Conservation (phyloP, 2,888 invertebrate species). For the Trisateles emortualis region DNA sequence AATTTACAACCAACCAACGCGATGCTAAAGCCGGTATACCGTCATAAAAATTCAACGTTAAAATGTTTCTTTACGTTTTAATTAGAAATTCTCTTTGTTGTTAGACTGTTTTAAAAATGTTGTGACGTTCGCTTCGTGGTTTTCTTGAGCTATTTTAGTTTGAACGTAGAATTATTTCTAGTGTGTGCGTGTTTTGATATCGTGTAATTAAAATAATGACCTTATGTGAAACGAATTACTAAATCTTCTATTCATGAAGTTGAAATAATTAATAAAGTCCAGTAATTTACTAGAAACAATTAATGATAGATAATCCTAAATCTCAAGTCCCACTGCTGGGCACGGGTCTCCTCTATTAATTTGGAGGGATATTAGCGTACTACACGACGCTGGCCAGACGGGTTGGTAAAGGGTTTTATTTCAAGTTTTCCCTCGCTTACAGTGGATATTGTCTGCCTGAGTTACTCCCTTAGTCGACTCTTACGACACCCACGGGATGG, state of each 20-base stretch:
- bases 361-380: too few species aligned
- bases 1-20: slow-evolving; percentile 63
- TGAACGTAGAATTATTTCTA: neutral
- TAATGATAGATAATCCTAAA: neutral
- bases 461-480: too few species aligned
- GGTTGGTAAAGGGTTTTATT: too few species aligned
- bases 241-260: neutral
- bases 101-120: slow-evolving; percentile 9
- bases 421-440: too few species aligned
- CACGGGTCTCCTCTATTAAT: too few species aligned
- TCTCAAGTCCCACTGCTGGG: too few species aligned
- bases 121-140: slow-evolving; percentile 5
- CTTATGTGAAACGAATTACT: neutral
- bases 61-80: slow-evolving; percentile 46
- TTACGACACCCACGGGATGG: too few species aligned
- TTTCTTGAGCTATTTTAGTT: neutral
- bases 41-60: slow-evolving; percentile 57
- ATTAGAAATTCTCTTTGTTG: slow-evolving; percentile 34
- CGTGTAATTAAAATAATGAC: neutral
- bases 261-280: neutral
- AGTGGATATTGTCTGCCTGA: too few species aligned
- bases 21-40: slow-evolving; percentile 49
- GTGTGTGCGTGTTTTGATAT: neutral
- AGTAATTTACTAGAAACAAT: neutral
- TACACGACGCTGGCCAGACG: too few species aligned